phyloP scores from a whole-genome alignment of 2,113 vertebrate genomes.

The Neolamprologus sp. region DNA sequence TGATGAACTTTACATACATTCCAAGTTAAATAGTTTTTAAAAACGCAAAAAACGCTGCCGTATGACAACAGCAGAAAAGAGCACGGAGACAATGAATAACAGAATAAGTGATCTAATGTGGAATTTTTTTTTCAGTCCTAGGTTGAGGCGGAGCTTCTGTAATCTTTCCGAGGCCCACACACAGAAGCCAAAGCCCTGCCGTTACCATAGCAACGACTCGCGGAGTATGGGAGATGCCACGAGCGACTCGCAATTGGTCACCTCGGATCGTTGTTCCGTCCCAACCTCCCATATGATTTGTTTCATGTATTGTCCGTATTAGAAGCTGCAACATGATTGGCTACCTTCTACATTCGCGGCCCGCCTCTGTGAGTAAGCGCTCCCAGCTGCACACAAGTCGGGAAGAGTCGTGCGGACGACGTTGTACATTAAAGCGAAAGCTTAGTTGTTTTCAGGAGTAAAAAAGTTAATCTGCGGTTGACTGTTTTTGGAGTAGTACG shows the following conservation, averaged over 20 bases:
- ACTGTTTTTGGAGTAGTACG: too few species aligned
- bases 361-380: not conserved
- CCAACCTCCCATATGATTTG: constrained; percentile 17
- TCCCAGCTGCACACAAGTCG: not conserved
- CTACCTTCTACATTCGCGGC: accelerated
- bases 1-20: not conserved
- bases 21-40: not conserved
- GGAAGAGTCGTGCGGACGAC: not conserved
- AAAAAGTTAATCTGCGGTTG: not conserved
- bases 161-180: not conserved
- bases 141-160: not conserved
- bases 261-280: not conserved
- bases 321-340: not conserved
- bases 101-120: not conserved
- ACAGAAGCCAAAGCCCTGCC: constrained; percentile 4
- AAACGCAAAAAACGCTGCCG: not conserved
- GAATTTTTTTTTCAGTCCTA: not conserved
- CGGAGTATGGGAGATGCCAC: not conserved
- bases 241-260: constrained; percentile 13
- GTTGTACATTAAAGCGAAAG: not conserved
- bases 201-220: constrained; percentile 40
- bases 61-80: not conserved
- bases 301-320: not conserved
- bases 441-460: not conserved
- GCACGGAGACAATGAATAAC: not conserved